Evolutionary conservation across 30 jellyfish, hydroid and myxozoan genomes (phyloP), one percentile per base, ranked within the genome.

Genomic region (Pseudorhiza aurosa): DNA sequence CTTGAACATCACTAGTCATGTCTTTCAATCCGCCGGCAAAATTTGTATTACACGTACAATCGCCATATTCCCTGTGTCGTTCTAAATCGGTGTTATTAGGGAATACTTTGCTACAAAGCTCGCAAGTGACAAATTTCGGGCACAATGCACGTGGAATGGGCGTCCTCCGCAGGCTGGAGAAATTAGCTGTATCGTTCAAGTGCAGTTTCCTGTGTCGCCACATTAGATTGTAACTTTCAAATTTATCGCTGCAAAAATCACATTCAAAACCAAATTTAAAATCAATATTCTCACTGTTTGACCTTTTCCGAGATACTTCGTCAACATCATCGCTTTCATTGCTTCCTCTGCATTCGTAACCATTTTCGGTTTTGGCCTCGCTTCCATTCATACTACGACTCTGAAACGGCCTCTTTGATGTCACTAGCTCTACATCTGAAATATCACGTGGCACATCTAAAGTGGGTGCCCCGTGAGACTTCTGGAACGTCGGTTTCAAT

Each of bases 191-290:
- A 9, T 80, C 91, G 39, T 65, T 80, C 70, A 80, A 57, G 40
- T 80, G 91, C 35, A 80, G 53, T 43, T 65, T 80, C 0, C 91
- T 67, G 18, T 80, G 91, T 35, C 77, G 35, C 91, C 91, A 80
- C 91, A 80, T 80, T 44, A 64, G 15, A 27, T 80, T 80, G 44
- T 80, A 80, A 21, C 83, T 80, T 39, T 51, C 72, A 30, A 80
- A 80, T 31, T 80, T 80, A 19, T 70, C 59, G 36, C 84, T 64
- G 78, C 91, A 80, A 46, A 80, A 47, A 60, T 80, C 91, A 32
- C 91, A 80, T 50, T 80, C 91, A 50, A 80, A 80, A n/a, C 91
- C 91, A 72, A 80, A 80, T 55, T 63, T 80, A 2, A 49, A 17
- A 45, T 62, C 83, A 22, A 21, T 25, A 1, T 39, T 47, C 33